These are phyloP conservation scores for Takifugu rubripes DNA, from an alignment of 2,797 vertebrate species.

Conservation along the genomic window DNA sequence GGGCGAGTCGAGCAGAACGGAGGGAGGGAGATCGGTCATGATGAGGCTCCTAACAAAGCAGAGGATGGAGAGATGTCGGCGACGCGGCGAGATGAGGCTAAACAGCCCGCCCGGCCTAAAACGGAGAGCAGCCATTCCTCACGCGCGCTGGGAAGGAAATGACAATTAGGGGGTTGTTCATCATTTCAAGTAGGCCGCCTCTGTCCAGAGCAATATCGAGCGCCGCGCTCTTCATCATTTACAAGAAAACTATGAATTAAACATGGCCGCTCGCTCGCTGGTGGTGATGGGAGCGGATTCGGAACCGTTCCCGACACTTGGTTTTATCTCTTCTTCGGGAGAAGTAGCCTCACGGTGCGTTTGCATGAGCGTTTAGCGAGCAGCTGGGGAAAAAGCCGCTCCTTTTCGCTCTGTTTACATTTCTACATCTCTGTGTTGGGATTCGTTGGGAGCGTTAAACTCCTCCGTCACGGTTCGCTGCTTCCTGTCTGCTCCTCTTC, in stretches of 20 bases:
- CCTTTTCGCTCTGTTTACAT: conserved; percentile 11
- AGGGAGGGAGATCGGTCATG: conserved; percentile 43
- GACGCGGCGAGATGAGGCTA: conserved; percentile 32
- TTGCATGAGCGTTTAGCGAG: conserved; percentile 38
- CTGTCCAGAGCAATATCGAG: conserved; percentile 30
- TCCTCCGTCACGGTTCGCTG: conserved; percentile 30
- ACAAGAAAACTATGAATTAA: conserved; percentile 46
- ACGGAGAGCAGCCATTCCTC: conserved; percentile 17
- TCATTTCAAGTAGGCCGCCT: conserved; percentile 23
- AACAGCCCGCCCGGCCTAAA: conserved; percentile 24
- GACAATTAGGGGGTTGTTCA: conserved; percentile 32
- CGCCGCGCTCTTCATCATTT: conserved; percentile 35
- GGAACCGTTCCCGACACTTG: conserved; percentile 30
- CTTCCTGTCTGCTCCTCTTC: conserved; percentile 19
- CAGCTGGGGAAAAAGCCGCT: conserved; percentile 24
- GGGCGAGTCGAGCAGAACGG: conserved; percentile 45
- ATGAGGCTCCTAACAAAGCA: conserved; percentile 51
- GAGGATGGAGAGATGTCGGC: conserved; percentile 36
- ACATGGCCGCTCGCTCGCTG: conserved; percentile 32
- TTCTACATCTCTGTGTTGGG: too few relatives aligned
- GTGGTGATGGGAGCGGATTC: conserved; percentile 17
- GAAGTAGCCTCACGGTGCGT: conserved; percentile 14
- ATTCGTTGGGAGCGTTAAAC: too few relatives aligned
- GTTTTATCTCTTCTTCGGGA: conserved; percentile 38
- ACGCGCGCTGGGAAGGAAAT: conserved; percentile 7